phyloP scores from a whole-genome alignment of 2,888 invertebrate genomes.

The Amphimallon solstitiale region DNA sequence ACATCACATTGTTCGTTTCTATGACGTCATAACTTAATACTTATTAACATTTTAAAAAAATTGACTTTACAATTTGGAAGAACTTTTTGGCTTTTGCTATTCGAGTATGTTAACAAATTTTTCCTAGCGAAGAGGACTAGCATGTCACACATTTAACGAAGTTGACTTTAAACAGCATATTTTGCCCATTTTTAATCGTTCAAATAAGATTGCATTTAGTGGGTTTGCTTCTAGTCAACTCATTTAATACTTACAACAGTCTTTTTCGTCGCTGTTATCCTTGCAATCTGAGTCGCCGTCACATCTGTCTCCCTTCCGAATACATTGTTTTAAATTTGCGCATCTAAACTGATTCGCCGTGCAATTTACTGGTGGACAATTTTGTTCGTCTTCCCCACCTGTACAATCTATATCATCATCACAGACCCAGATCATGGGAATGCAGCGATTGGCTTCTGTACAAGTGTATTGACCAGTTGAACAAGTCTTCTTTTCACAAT shows the following conservation, averaged over 20 bases:
- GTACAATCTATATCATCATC: conserved; percentile 91
- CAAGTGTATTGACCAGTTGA: conserved; percentile 95
- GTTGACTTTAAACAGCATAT: too few relatives aligned
- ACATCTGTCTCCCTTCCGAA: conserved; percentile 92
- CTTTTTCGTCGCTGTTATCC: conserved; percentile 90
- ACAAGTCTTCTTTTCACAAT: conserved; percentile 95
- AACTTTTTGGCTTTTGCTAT: too few relatives aligned
- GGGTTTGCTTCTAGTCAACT: too few relatives aligned
- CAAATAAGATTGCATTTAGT: too few relatives aligned
- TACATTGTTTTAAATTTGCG: conserved; percentile 91
- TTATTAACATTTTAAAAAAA: too few relatives aligned
- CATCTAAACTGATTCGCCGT: conserved; percentile 94
- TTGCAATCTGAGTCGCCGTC: conserved; percentile 93
- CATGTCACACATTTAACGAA: too few relatives aligned
- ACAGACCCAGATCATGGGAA: conserved; percentile 90
- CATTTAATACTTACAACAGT: conserved; percentile 75
- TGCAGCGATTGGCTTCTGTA: conserved; percentile 93
- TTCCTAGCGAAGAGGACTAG: too few relatives aligned
- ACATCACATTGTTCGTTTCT: too few relatives aligned
- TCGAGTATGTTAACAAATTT: too few relatives aligned
- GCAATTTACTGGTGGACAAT: conserved; percentile 94
- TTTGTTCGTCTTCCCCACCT: conserved; percentile 90
- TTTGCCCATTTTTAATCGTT: too few relatives aligned
- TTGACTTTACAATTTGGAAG: too few relatives aligned
- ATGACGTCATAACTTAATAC: too few relatives aligned